Evolutionary conservation across 2,113 vertebrate species (phyloP).

Genomic region (Macquaria australasica): DNA sequence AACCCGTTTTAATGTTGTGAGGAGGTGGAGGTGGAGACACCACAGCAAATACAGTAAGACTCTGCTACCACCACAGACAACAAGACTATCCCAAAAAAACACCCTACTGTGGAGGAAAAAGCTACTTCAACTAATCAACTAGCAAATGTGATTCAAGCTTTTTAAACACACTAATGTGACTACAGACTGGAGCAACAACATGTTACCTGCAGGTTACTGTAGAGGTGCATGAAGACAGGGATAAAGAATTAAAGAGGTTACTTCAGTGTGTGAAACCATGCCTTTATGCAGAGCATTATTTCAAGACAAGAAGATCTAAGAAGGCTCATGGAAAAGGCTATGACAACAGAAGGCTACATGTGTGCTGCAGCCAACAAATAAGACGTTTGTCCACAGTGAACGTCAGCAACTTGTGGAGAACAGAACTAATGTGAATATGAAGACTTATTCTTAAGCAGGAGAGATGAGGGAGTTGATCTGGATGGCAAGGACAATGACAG

Average conservation of each 20-base stretch:
- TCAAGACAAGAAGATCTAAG: neutral
- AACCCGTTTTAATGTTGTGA: no score
- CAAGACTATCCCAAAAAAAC: neutral
- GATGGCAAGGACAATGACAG: neutral
- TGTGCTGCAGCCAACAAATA: neutral
- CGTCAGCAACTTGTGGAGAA: neutral
- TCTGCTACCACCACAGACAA: neutral
- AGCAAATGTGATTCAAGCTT: neutral
- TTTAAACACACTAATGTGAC: neutral
- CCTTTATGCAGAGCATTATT: no score
- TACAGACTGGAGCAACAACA: neutral
- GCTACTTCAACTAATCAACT: neutral
- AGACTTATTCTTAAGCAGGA: neutral
- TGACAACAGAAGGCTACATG: neutral
- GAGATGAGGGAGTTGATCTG: neutral
- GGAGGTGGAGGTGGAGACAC: no score
- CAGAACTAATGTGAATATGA: neutral
- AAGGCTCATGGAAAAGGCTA: neutral
- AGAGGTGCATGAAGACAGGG: constrained; percentile 43
- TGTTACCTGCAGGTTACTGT: constrained; percentile 69
- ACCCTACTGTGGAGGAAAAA: neutral
- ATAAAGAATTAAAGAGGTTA: neutral
- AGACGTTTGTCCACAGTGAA: neutral
- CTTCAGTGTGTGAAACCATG: neutral
- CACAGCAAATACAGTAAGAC: neutral